Evolutionary conservation across 2,113 vertebrate genomes (phyloP).

Genomic region (Phoxinus phoxinus): DNA sequence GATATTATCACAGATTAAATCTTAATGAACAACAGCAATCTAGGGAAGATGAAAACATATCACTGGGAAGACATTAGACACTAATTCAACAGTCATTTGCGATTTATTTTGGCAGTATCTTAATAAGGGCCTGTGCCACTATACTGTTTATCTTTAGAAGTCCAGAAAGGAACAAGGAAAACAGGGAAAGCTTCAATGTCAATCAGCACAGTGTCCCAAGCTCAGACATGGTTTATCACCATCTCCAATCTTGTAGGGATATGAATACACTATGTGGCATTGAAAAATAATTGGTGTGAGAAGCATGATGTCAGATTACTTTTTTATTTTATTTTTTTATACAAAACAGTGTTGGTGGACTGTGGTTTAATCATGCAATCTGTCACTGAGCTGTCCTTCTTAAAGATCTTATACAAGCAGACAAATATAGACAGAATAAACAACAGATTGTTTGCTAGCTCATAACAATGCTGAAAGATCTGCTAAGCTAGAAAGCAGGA

Average conservation of each 20-base stretch:
- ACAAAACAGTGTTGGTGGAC: background rate
- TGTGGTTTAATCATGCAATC: conserved; percentile 1
- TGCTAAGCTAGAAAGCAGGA: background rate
- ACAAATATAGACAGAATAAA: background rate
- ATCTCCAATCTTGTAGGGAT: background rate
- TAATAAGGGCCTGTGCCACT: background rate
- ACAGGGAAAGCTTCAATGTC: background rate
- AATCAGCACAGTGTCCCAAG: background rate
- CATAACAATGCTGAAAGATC: conserved; percentile 20
- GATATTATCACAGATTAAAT: conserved; percentile 30
- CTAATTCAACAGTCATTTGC: conserved; percentile 41
- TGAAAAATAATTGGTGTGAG: background rate
- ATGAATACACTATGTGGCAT: conserved; percentile 29
- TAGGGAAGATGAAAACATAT: conserved; percentile 42
- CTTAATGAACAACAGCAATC: conserved; percentile 25
- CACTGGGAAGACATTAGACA: conserved; percentile 37
- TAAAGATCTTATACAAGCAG: background rate
- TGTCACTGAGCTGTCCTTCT: background rate
- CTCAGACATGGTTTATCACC: background rate
- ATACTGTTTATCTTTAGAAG: background rate
- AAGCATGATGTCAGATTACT: background rate
- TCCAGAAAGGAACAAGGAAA: background rate
- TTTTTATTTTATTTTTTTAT: background rate
- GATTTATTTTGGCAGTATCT: conserved; percentile 31
- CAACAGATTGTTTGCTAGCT: background rate